phyloP scores from a whole-genome alignment of 1,140 invertebrate genomes.

The Trypoxylus dichotomus region DNA sequence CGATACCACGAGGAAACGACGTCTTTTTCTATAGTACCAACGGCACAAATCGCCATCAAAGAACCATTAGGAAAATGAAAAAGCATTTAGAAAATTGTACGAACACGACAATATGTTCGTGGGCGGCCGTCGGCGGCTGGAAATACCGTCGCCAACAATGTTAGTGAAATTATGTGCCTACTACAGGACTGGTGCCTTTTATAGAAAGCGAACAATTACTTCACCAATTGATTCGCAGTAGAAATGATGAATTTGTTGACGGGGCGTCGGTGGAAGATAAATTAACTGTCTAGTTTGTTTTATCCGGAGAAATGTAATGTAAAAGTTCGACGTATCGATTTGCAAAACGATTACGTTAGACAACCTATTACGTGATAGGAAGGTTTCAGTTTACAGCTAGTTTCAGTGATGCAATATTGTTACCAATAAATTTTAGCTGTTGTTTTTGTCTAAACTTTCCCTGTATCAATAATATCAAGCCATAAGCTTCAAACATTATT shows the following conservation, averaged over 20 bases:
- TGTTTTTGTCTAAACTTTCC: no score
- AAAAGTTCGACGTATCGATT: no score
- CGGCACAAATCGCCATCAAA: not conserved
- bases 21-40: not conserved
- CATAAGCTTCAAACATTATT: no score
- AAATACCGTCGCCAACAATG: not conserved
- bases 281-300: no score
- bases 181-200: not conserved
- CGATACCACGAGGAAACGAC: not conserved
- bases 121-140: not conserved
- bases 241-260: not conserved
- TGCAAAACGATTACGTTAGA: no score
- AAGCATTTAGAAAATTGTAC: conserved; percentile 13
- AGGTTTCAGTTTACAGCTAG: no score
- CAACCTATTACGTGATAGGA: no score
- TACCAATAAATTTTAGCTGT: no score
- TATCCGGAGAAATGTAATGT: no score
- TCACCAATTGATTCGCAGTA: not conserved
- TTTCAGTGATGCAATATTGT: no score
- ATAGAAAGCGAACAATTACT: not conserved
- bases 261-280: no score
- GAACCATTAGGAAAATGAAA: conserved; percentile 18
- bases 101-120: not conserved
- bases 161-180: not conserved
- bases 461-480: no score